Percentiles rank a stretch among this genome's conserved stretches.
phyloP scores from a whole-genome alignment of 1,140 invertebrate genomes.

The Agraylea sexmaculata region DNA sequence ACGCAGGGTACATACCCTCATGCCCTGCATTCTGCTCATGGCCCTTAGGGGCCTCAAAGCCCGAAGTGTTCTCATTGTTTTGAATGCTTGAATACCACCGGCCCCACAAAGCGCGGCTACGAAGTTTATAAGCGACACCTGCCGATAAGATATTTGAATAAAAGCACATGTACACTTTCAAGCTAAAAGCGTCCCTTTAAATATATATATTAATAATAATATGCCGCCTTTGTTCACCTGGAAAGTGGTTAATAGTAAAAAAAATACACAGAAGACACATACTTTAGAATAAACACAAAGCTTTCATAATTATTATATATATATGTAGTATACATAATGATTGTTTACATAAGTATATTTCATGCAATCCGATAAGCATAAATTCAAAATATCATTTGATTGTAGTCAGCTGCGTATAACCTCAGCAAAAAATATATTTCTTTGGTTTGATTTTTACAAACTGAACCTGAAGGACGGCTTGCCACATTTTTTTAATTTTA shows the following conservation, averaged over 20 bases:
- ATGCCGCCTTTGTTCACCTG: no score
- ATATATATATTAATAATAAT: background rate
- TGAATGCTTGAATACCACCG: slow-evolving; percentile 94
- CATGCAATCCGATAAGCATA: background rate
- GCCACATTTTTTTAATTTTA: no score
- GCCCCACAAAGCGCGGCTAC: slow-evolving; percentile 85
- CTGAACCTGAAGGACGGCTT: no score
- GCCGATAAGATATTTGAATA: slow-evolving; percentile 24
- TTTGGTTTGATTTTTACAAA: no score
- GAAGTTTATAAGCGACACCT: slow-evolving; percentile 96
- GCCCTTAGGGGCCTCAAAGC: slow-evolving; percentile 88
- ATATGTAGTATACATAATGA: background rate
- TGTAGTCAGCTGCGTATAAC: no score
- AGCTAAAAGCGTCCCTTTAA: background rate
- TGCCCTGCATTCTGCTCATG: slow-evolving; percentile 95
- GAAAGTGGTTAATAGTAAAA: background rate
- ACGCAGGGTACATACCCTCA: slow-evolving; percentile 75
- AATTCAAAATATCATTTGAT: background rate
- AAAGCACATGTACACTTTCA: background rate
- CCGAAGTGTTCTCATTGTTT: slow-evolving; percentile 93
- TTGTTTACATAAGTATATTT: background rate
- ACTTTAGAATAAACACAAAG: background rate
- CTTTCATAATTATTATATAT: background rate
- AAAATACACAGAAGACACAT: background rate
- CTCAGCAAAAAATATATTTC: no score